Base-by-base conservation (phyloP, 2,888 invertebrate species). In the Meandrusa payeni region DNA sequence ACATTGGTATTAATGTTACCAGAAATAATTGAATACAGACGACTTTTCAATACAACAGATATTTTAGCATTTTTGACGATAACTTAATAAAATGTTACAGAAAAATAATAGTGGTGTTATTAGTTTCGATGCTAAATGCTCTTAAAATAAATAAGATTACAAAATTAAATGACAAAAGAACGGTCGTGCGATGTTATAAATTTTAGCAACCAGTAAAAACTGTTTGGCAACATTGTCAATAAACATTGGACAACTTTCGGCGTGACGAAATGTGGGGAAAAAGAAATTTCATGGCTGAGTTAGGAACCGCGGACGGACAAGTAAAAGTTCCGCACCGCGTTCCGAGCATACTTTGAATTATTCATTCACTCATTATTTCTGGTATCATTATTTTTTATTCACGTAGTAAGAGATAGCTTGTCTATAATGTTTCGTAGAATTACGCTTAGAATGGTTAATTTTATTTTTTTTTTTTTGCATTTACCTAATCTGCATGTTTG, bases 361-460 rank as follows among this genome's bases (percentile, higher is more conserved):
- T 77, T 74, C 76, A 78, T 75, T 60, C 62, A 54, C 62, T 60
- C 63, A 62, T 69, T 69, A 72, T 68, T 71, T 68, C 76, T 74
- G 74, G 69, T 65, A 65, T 59, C 70, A 66, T 51, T 59, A 57
- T 69, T 63, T 65, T 62, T 60, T 70, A 61, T 55, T 54, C 59
- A 54, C 52, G 51, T 49, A 38, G 60, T 62, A 63, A 59, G 51
- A 42, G 28, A 47, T 38, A 39, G 45, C 34, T 56, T 54, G 54
- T 58, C 45, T 44, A 47, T 47, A 48, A 54, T 53, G 51, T 54
- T 52, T 23, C 24, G 31, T 38, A 43, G 47, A 52, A 55, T 52
- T 48, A 32, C 43, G 55, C 47, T 52, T 55, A 58, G 61, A 59
- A 56, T 61, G 57, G 54, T 55, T 54, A 51, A 50, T 58, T 48